These are phyloP conservation scores for Eleutherodactylus coqui DNA, from an alignment of 2,797 vertebrate genomes.

Conservation along the genomic window DNA sequence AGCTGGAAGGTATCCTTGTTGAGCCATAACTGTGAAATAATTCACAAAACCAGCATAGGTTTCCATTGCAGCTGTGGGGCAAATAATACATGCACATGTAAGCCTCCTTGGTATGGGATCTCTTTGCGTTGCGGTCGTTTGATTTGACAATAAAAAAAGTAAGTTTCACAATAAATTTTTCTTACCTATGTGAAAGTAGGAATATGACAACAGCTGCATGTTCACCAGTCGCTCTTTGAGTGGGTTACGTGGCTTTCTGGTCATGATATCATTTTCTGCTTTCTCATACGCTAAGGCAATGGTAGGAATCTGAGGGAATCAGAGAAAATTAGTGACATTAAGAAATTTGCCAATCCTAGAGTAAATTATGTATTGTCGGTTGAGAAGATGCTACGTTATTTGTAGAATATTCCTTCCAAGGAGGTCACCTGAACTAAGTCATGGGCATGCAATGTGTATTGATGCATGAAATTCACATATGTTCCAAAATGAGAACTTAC, in stretches of 20 bases:
- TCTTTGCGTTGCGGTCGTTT: background rate
- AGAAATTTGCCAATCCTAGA: background rate
- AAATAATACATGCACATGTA: background rate
- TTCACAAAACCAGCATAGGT: constrained; percentile 44
- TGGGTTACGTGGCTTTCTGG: constrained; percentile 47
- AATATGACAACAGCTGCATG: constrained; percentile 44
- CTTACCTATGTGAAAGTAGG: constrained; percentile 59
- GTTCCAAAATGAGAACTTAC: constrained; percentile 28
- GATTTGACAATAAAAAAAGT: background rate
- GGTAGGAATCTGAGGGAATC: constrained; percentile 48
- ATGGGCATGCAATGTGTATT: background rate
- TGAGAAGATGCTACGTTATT: background rate
- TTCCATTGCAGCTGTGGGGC: constrained; percentile 47
- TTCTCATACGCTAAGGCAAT: constrained; percentile 60
- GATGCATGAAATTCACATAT: background rate
- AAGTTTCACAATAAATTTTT: background rate
- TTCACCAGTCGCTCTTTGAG: constrained; percentile 49
- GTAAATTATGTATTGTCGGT: background rate
- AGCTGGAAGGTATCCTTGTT: constrained; percentile 49
- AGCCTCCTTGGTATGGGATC: background rate
- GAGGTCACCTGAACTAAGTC: background rate
- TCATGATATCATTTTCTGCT: constrained; percentile 59
- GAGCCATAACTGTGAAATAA: constrained; percentile 53
- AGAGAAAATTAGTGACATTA: background rate
- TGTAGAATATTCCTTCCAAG: background rate